phyloP scores from a whole-genome alignment of 2,113 vertebrate genomes.

The Clinocottus analis region DNA sequence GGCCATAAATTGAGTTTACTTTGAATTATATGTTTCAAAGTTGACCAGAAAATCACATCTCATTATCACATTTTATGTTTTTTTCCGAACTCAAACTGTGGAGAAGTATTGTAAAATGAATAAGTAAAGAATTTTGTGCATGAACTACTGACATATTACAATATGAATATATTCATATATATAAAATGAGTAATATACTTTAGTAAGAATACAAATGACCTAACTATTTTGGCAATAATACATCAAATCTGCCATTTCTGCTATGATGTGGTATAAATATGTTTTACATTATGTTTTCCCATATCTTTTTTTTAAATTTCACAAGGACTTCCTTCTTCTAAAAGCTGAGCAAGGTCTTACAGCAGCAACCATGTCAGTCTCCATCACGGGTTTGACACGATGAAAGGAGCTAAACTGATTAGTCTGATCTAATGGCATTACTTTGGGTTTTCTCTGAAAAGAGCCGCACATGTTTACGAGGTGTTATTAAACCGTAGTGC shows the following conservation, averaged over 20 bases:
- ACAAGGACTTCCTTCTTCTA: too few species aligned
- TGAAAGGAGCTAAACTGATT: slow-evolving; percentile 9
- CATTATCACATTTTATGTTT: neutral
- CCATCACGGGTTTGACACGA: neutral
- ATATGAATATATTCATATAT: neutral
- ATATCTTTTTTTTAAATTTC: too few species aligned
- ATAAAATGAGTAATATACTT: neutral
- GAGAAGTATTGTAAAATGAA: neutral
- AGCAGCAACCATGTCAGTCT: neutral
- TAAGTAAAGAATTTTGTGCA: too few species aligned
- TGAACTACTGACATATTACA: neutral
- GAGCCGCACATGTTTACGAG: neutral
- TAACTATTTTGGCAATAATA: neutral
- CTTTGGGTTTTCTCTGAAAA: neutral
- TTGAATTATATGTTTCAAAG: slow-evolving; percentile 14
- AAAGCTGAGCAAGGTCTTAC: neutral
- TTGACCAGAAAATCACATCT: slow-evolving; percentile 1
- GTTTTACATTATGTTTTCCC: neutral
- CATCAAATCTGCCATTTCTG: neutral
- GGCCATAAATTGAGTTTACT: slow-evolving; percentile 8
- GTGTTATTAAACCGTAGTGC: slow-evolving; percentile 11
- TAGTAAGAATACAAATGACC: neutral
- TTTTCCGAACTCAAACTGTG: neutral
- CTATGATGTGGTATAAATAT: neutral
- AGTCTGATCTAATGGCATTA: neutral